Evolutionary conservation across 2,113 vertebrate genomes (phyloP).

Genomic region (Anarrhichthys ocellatus): DNA sequence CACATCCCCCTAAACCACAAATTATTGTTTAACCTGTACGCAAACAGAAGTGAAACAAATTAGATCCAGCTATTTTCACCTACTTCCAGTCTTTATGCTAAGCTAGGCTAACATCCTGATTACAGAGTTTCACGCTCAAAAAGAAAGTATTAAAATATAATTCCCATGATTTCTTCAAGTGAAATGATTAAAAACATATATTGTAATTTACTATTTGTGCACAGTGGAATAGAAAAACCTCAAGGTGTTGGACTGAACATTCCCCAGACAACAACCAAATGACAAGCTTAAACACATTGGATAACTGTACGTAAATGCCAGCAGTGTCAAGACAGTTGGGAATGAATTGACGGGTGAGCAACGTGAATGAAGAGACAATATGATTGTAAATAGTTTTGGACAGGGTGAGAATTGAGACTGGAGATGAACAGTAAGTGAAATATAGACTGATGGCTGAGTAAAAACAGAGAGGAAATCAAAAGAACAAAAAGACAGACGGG

Average conservation of each 20-base stretch:
- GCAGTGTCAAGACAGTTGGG: constrained; percentile 1
- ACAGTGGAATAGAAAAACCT: background rate
- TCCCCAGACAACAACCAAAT: background rate
- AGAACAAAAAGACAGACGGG: constrained; percentile 20
- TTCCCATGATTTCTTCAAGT: background rate
- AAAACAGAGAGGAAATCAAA: constrained; percentile 38
- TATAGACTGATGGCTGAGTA: constrained; percentile 18
- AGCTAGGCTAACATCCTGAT: too few relatives aligned
- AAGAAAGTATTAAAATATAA: background rate
- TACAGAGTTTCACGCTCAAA: background rate
- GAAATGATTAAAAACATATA: background rate
- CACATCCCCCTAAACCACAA: background rate
- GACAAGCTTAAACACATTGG: background rate
- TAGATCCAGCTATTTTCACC: too few relatives aligned
- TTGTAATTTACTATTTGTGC: background rate
- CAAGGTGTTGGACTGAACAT: background rate
- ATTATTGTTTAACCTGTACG: background rate
- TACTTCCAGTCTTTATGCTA: too few relatives aligned
- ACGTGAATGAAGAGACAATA: constrained; percentile 20
- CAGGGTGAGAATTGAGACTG: constrained; percentile 26
- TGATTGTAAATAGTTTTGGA: constrained; percentile 36
- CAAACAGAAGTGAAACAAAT: background rate
- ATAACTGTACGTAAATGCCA: constrained; percentile 4
- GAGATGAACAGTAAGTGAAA: constrained; percentile 14
- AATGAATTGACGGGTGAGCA: constrained; percentile 16